Evolutionary conservation across 2,888 invertebrate species (phyloP), one percentile per base, ranked within the genome.

Genomic region (Thelaira solivaga): DNA sequence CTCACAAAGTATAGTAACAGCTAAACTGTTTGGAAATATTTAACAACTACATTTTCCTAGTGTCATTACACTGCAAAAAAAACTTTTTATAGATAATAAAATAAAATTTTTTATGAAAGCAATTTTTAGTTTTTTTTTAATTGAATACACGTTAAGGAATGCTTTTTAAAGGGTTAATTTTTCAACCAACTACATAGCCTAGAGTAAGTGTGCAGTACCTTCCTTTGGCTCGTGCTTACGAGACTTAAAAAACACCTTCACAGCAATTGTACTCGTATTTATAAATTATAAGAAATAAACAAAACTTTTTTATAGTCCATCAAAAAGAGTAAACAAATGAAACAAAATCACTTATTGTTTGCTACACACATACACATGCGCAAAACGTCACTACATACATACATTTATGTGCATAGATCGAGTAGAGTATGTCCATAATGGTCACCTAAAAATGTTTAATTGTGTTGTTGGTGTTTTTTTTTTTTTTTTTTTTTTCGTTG

Each of bases 141-240:
- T n/a, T n/a, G n/a, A n/a, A n/a, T n/a, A n/a, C 34, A 11, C n/a
- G 34, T 34, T 34, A 5, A n/a, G 11, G 34, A 34, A 16, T 18
- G 16, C 8, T 24, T 34, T 34, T 24, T 20, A 68, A 47, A 4
- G 74, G 51, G 59, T 74, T 67, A 74, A 68, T n/a, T 18, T 53
- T 26, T 8, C 7, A 13, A 26, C 34, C 24, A 53, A 45, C 31
- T 45, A 5, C 26, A 6, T 26, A 24, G 22, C 24, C 55, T 26
- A 67, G 45, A 45, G 43, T 55, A n/a, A 5, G 67, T 57, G 13
- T 61, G 20, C 7, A 31, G 18, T 47, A 13, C 41, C 65, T 43
- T 49, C 16, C 53, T 61, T 26, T 61, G 65, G 78, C 78, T 78
- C 74, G 78, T 78, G 78, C 78, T 74, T 74, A 59, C 34, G 74